A percentile compares a stretch with the other conserved stretches of the same genome.
Evolutionary conservation across 2,888 invertebrate species (phyloP).

Genomic region (Glaucopsyche alexis): DNA sequence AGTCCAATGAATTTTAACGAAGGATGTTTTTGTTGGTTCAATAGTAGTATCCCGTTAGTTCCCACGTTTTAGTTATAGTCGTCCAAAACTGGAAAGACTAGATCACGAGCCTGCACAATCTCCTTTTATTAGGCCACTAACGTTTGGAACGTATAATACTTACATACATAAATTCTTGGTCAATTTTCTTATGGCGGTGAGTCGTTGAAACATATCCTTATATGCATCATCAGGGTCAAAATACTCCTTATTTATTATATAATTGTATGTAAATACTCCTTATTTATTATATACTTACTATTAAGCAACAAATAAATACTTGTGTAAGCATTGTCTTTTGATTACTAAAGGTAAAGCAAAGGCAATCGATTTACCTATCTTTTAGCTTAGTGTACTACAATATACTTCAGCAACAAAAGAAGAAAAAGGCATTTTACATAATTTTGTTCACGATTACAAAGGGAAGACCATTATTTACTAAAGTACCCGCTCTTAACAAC

Average conservation of each 20-base stretch:
- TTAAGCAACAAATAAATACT: not conserved
- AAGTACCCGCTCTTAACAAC: too few relatives aligned
- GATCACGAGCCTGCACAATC: constrained; percentile 41
- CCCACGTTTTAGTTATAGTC: constrained; percentile 63
- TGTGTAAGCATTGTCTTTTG: not conserved
- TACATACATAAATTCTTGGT: constrained; percentile 1
- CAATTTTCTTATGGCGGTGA: not conserved
- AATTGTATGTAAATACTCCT: too few relatives aligned
- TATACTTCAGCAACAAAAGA: not conserved
- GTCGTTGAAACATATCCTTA: not conserved
- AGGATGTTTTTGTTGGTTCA: constrained; percentile 19
- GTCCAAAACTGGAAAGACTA: constrained; percentile 73
- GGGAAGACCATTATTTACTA: not conserved
- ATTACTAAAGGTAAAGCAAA: not conserved
- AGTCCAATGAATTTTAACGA: constrained; percentile 20
- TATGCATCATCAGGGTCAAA: not conserved
- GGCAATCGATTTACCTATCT: not conserved
- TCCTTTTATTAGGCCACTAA: constrained; percentile 18
- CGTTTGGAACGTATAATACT: constrained; percentile 20
- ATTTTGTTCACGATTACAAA: not conserved
- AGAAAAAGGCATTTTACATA: not conserved
- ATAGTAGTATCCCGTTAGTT: constrained; percentile 55
- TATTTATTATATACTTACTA: too few relatives aligned
- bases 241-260: not conserved
- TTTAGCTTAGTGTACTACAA: not conserved